These are phyloP conservation scores for Thyatira batis DNA, from an alignment of 2,888 invertebrate species.

Conservation along the genomic window DNA sequence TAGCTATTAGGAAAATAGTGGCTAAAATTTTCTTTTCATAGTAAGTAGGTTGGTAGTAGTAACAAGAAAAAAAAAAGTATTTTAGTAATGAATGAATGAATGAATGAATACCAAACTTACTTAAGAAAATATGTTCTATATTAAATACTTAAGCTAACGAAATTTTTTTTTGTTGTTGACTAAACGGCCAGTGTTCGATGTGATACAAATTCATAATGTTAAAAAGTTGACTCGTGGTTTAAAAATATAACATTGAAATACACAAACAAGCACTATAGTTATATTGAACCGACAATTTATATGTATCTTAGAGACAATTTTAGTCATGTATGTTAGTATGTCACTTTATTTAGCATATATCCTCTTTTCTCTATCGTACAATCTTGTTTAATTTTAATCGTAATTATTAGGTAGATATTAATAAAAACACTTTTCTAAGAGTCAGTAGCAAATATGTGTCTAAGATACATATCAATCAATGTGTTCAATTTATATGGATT, in stretches of 20 bases:
- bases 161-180: conserved; percentile 57
- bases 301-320: conserved; percentile 16
- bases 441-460: neutral
- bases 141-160: conserved; percentile 77
- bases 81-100: conserved; percentile 29
- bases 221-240: conserved; percentile 28
- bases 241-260: conserved; percentile 36
- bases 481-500: neutral
- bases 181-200: conserved; percentile 76
- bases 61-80: conserved; percentile 13
- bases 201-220: conserved; percentile 37
- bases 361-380: too few species aligned
- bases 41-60: neutral
- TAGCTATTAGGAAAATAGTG: conserved; percentile 47
- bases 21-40: conserved; percentile 17
- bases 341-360: too few species aligned
- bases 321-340: too few species aligned
- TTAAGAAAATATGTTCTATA: conserved; percentile 50
- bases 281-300: conserved; percentile 24
- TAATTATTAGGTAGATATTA: neutral
- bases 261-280: conserved; percentile 53
- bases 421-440: neutral
- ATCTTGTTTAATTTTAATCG: too few species aligned
- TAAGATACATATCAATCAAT: neutral
- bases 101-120: conserved; percentile 55